Evolutionary conservation across 2,888 invertebrate genomes (phyloP), one percentile per base, ranked within the genome.

Genomic region (Thymelicus lineola): DNA sequence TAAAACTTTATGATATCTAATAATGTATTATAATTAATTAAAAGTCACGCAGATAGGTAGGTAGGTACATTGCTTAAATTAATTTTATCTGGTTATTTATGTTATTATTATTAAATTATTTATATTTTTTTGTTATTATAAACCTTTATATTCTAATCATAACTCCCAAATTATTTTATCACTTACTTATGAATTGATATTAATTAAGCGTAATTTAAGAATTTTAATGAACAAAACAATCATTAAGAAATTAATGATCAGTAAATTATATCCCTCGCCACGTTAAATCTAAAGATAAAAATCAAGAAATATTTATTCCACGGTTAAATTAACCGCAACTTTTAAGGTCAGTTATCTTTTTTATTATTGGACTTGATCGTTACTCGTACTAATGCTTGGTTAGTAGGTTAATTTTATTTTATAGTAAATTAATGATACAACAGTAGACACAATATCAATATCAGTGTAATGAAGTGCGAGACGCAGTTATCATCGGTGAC

Each of bases 241-340:
- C 55, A 55, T 14, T 55, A 55, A 28, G 14, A 55, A 55, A 55
- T 55, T 55, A 55, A 55, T 55, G 55, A 55, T 28, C 55, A 35
- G 55, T 55, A 55, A 55, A 55, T 55, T 55, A 55, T 55, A 55
- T 35, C 55, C 55, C 55, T 28, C 28, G 55, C 28, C 35, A 55
- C 55, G 55, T 55, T 55, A 55, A 55, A 55, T 35, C 55, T n/a
- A 35, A 55, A 55, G 55, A 55, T 55, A 55, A 55, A 28, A 55
- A 55, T 55, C 55, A 55, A 55, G 55, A 14, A 14, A 55, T 55
- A 55, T 55, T 55, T 55, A 55, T 55, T 35, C 55, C 55, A 55
- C 14, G 55, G 28, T 28, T 55, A 55, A 55, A 55, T 35, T 55
- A 55, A 55, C 55, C 35, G 14, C 35, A 55, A 55, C 55, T 55